Conservation (phyloP, 1,140 invertebrate genomes). For the Brachystomella parvula region DNA sequence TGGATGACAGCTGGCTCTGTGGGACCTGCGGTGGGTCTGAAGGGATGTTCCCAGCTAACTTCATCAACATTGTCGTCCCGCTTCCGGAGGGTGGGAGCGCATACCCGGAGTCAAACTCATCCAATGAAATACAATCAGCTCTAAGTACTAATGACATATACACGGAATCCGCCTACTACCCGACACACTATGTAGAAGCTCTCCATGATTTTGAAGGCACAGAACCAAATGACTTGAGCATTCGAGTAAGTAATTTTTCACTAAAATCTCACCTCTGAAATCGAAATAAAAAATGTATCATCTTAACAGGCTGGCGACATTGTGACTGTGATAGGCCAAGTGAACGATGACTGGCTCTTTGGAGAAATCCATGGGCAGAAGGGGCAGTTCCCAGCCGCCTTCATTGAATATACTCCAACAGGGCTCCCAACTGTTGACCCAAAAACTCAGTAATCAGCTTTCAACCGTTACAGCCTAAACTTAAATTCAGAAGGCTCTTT, state of each 20-base stretch:
- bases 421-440: constrained; percentile 24
- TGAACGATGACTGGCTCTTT: constrained; percentile 72
- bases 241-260: constrained; percentile 5
- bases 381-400: constrained; percentile 74
- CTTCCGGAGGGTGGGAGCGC: constrained; percentile 17
- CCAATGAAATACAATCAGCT: not conserved
- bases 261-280: not conserved
- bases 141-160: not conserved
- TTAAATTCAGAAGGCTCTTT: no score
- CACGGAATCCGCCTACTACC: not conserved
- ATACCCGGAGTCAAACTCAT: not conserved
- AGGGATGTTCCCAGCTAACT: constrained; percentile 73
- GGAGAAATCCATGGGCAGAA: constrained; percentile 57
- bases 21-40: constrained; percentile 56
- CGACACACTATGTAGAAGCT: not conserved
- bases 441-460: not conserved
- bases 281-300: not conserved
- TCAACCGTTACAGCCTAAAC: no score
- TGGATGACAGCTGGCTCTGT: constrained; percentile 72
- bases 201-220: not conserved
- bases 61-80: constrained; percentile 66
- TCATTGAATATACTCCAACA: constrained; percentile 56
- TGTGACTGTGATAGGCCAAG: constrained; percentile 59
- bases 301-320: constrained; percentile 55
- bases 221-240: not conserved